A percentile compares a stretch with the other conserved stretches of the same genome.
Conservation (phyloP, 2,888 invertebrate genomes). For the Drosophila anomelani region DNA sequence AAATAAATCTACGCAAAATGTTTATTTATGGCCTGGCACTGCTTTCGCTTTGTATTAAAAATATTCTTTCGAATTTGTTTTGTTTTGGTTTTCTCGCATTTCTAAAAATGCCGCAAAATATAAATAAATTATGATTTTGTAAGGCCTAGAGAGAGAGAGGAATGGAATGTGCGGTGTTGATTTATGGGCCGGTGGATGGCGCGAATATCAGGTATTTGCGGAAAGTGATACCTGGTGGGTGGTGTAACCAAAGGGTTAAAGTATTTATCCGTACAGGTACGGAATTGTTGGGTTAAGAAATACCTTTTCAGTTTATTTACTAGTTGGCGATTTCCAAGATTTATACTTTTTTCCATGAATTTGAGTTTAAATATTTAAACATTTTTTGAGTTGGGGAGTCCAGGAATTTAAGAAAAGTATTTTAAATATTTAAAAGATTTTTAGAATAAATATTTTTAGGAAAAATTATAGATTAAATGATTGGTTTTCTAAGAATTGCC, state of each 20-base stretch:
- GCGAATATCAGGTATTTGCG: slow-evolving; percentile 28
- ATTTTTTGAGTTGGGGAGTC: too few species aligned
- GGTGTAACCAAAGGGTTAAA: neutral
- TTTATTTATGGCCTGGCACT: slow-evolving; percentile 66
- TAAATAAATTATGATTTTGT: slow-evolving; percentile 44
- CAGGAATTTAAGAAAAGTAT: neutral
- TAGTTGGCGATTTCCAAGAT: neutral
- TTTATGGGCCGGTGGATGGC: slow-evolving; percentile 28
- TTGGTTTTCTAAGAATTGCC: too few species aligned
- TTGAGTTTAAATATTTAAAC: neutral
- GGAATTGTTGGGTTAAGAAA: neutral
- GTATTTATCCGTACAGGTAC: slow-evolving; percentile 3
- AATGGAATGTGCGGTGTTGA: slow-evolving; percentile 36
- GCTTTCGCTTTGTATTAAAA: slow-evolving; percentile 61
- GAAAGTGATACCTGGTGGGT: slow-evolving; percentile 3
- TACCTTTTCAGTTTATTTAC: neutral
- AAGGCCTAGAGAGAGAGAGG: slow-evolving; percentile 31
- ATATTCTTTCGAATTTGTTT: slow-evolving; percentile 50
- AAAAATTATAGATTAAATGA: neutral
- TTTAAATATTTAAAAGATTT: neutral
- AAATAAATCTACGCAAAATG: slow-evolving; percentile 63
- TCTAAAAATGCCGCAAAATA: slow-evolving; percentile 60
- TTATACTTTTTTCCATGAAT: neutral
- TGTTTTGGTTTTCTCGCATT: slow-evolving; percentile 59
- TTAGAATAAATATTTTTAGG: neutral